A percentile compares a stretch with the other conserved stretches of the same genome.
These are phyloP conservation scores for Crax fasciolata DNA, from an alignment of 2,797 vertebrate species.

Conservation along the genomic window DNA sequence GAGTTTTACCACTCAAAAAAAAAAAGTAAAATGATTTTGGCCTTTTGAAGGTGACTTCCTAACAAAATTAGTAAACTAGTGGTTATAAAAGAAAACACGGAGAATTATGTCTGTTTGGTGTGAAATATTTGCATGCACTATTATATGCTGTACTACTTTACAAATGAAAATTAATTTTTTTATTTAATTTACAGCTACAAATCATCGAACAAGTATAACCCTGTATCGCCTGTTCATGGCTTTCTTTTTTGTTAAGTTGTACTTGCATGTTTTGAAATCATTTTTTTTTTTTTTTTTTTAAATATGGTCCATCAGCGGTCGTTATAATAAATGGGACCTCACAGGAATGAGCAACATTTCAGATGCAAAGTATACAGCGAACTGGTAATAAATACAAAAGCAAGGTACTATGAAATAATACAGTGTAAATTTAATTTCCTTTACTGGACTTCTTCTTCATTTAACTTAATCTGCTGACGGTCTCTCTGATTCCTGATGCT, in stretches of 20 bases:
- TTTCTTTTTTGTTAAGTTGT: background rate
- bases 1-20: background rate
- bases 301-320: background rate
- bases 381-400: constrained; percentile 16
- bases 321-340: background rate
- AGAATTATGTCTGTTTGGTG: background rate
- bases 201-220: background rate
- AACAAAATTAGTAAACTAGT: background rate
- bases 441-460: constrained; percentile 6
- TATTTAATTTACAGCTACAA: constrained; percentile 2
- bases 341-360: background rate
- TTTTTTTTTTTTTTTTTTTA: background rate
- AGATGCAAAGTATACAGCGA: constrained; percentile 3
- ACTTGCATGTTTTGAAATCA: constrained; percentile 1
- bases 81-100: background rate
- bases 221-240: background rate
- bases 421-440: constrained; percentile 19
- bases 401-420: background rate
- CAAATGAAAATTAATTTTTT: background rate
- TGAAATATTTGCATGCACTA: background rate
- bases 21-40: background rate
- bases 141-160: background rate
- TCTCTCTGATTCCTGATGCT: constrained; percentile 8
- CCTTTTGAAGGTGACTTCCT: background rate
- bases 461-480: constrained; percentile 33